Evolutionary conservation across 2,888 invertebrate genomes (phyloP).

Genomic region (Lasius platythorax): DNA sequence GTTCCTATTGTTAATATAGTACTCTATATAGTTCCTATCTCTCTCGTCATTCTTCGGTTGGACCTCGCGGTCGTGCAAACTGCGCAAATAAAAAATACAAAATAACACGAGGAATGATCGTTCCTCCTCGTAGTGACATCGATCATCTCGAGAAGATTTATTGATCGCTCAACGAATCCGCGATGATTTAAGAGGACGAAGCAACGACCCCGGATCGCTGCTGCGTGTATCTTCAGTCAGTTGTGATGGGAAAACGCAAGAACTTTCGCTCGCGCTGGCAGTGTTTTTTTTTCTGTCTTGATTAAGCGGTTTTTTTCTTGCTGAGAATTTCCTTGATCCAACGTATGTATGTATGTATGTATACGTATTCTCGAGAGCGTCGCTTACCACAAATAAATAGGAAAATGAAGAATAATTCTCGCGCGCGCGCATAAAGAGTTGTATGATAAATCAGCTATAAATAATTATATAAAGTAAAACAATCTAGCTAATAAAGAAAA

Average conservation of each 20-base stretch:
- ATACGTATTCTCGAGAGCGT: background rate
- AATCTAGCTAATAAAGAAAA: background rate
- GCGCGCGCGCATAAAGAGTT: background rate
- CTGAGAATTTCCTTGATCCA: conserved; percentile 33
- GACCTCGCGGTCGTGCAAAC: conserved; percentile 6
- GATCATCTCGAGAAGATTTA: conserved; percentile 58
- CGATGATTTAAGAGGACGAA: conserved; percentile 49
- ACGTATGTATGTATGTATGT: background rate
- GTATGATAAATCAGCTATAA: background rate
- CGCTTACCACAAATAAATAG: background rate
- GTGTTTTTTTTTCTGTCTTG: conserved; percentile 61
- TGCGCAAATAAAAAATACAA: conserved; percentile 7
- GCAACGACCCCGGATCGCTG: conserved; percentile 42
- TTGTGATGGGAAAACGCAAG: conserved; percentile 52
- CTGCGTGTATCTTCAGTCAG: conserved; percentile 55
- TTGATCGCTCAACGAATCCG: background rate
- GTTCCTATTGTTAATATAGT: too few relatives aligned
- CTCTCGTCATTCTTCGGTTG: background rate
- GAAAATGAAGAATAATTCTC: background rate
- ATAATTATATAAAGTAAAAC: background rate
- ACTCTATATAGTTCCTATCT: too few relatives aligned
- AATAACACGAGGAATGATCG: background rate
- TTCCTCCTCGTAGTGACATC: conserved; percentile 36
- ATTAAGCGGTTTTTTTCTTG: conserved; percentile 24
- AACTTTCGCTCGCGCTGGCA: conserved; percentile 64